Conservation (phyloP, 1,140 invertebrate species). For the Drosophila arawakana region DNA sequence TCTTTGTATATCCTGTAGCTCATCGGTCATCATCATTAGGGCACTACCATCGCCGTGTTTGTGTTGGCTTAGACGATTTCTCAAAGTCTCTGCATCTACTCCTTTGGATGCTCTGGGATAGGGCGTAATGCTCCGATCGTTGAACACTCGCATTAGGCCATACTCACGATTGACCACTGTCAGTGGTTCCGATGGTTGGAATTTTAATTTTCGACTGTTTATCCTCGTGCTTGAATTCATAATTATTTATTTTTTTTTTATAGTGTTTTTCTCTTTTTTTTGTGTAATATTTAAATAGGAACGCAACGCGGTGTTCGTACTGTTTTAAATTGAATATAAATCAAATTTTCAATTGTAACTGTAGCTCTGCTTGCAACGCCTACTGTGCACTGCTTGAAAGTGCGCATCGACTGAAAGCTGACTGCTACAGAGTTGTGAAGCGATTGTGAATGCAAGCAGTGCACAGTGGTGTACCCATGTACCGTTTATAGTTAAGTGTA, state of each 20-base stretch:
- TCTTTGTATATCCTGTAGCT: background rate
- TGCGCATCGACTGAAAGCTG: conserved; percentile 2
- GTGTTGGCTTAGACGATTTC: background rate
- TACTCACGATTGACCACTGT: background rate
- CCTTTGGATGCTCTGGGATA: background rate
- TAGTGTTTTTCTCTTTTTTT: background rate
- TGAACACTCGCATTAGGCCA: conserved; percentile 4
- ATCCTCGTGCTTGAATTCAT: background rate
- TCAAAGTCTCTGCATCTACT: background rate
- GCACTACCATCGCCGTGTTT: background rate
- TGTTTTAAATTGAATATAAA: conserved; percentile 3
- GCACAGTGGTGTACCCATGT: too few species aligned
- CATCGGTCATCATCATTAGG: background rate
- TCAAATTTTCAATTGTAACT: background rate
- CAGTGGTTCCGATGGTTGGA: background rate
- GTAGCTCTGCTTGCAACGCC: conserved; percentile 8
- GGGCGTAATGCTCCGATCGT: background rate
- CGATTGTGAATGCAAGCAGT: too few species aligned
- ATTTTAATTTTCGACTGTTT: too few species aligned
- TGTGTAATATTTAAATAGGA: conserved; percentile 5
- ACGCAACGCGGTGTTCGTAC: conserved; percentile 4
- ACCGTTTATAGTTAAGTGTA: too few species aligned
- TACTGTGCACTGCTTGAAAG: conserved; percentile 11
- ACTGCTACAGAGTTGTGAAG: background rate
- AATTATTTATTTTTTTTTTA: conserved; percentile 6